A percentile compares a stretch with the other conserved stretches of the same genome.
phyloP scores from a whole-genome alignment of 2,888 invertebrate genomes.

The Drosophila sordidula region DNA sequence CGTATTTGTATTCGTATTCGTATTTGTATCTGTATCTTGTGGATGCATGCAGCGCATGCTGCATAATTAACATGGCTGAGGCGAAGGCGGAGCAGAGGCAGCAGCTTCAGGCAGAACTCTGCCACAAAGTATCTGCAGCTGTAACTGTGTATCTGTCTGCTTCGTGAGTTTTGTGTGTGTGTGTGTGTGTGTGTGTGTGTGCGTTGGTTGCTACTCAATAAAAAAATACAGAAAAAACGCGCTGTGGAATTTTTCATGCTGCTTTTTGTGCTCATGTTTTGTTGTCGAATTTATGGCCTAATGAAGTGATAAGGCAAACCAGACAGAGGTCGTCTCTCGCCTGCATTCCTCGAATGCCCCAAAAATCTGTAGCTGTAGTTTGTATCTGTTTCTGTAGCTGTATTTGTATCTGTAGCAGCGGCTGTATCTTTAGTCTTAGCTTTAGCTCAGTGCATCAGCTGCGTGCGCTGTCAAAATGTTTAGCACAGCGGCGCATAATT shows the following conservation, averaged over 20 bases:
- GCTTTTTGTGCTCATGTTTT: constrained; percentile 64
- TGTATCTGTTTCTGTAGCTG: constrained; percentile 10
- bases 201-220: constrained; percentile 49
- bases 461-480: constrained; percentile 80
- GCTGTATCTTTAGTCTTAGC: constrained; percentile 1
- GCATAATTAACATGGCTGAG: constrained; percentile 73
- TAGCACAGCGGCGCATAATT: constrained; percentile 73
- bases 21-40: constrained; percentile 58
- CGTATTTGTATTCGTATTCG: constrained; percentile 66
- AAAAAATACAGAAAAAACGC: constrained; percentile 31
- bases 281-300: constrained; percentile 72
- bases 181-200: constrained; percentile 48
- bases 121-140: constrained; percentile 64
- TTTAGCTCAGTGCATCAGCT: constrained; percentile 37
- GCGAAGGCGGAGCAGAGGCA: constrained; percentile 21
- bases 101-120: constrained; percentile 20
- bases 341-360: constrained; percentile 75
- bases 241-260: constrained; percentile 71
- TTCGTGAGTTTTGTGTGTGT: too few species aligned
- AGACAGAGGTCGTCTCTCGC: constrained; percentile 62
- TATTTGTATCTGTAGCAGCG: constrained; percentile 19
- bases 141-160: constrained; percentile 59
- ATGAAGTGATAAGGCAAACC: constrained; percentile 71
- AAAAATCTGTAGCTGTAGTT: constrained; percentile 30
- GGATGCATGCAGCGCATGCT: constrained; percentile 63